phyloP scores from a whole-genome alignment of 1,140 invertebrate species.

The Tetranychus cinnabarinus region DNA sequence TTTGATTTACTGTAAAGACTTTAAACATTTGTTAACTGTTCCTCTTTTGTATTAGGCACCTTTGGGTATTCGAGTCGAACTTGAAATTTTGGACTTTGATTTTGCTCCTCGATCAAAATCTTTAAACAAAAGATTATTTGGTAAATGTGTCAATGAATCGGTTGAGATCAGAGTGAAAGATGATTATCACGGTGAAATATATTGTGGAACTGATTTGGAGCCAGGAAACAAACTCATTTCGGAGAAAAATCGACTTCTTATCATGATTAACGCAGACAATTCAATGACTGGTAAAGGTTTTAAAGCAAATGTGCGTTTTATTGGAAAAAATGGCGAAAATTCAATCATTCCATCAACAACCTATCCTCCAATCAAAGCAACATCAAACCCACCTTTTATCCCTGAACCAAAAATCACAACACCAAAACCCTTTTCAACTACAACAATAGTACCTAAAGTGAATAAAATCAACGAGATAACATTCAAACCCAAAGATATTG shows the following conservation, averaged over 20 bases:
- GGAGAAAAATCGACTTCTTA: not conserved
- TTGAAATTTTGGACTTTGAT: not conserved
- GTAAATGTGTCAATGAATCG: conserved; percentile 4
- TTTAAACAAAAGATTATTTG: not conserved
- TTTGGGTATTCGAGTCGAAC: not conserved
- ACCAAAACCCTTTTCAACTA: not conserved
- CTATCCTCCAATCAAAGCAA: not conserved
- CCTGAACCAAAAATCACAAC: not conserved
- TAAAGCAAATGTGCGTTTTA: not conserved
- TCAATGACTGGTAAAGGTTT: conserved; percentile 1
- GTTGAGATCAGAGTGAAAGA: not conserved
- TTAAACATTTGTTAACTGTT: too few species aligned
- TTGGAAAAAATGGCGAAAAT: not conserved
- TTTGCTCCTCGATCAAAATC: not conserved
- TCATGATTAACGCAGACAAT: conserved; percentile 1
- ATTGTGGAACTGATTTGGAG: conserved; percentile 3
- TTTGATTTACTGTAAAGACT: too few species aligned
- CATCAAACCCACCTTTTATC: not conserved
- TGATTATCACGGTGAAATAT: not conserved
- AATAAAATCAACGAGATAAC: not conserved
- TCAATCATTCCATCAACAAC: not conserved
- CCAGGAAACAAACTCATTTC: not conserved
- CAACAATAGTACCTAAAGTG: not conserved
- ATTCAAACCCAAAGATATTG: not conserved
- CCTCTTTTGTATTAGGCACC: not conserved